These are phyloP conservation scores for Philereme transversata DNA, from an alignment of 2,888 invertebrate species.

Conservation along the genomic window DNA sequence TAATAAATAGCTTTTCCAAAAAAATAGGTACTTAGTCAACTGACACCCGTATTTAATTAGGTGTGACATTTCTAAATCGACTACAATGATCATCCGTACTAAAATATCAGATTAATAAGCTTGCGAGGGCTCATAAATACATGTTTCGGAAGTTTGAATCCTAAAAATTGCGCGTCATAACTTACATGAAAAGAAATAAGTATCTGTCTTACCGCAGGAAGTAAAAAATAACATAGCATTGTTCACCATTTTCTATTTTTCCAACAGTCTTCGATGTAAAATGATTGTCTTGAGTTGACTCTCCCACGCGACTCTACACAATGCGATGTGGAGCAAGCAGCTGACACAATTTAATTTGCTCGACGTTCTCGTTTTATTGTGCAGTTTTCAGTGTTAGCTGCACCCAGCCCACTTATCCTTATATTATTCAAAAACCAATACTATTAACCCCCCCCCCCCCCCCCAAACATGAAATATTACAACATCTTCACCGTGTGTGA, in stretches of 20 bases:
- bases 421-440: no score
- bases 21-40: no score
- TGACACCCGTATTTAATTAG: no score
- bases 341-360: conserved; percentile 81
- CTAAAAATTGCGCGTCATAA: conserved; percentile 20
- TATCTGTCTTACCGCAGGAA: conserved; percentile 53
- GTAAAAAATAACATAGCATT: conserved; percentile 65
- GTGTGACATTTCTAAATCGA: no score
- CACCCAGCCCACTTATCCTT: not conserved
- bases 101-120: no score
- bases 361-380: conserved; percentile 62
- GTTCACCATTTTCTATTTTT: conserved; percentile 77
- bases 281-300: conserved; percentile 52
- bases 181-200: conserved; percentile 34
- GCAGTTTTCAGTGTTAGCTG: conserved; percentile 43
- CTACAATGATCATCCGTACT: no score
- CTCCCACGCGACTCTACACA: conserved; percentile 72
- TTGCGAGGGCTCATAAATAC: no score
- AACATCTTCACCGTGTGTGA: no score
- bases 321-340: conserved; percentile 79
- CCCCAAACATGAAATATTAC: no score
- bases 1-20: no score
- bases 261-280: conserved; percentile 50
- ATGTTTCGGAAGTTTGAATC: not conserved
- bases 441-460: no score